Evolutionary conservation across 2,113 vertebrate species (phyloP).

Genomic region (Melozone crissalis): DNA sequence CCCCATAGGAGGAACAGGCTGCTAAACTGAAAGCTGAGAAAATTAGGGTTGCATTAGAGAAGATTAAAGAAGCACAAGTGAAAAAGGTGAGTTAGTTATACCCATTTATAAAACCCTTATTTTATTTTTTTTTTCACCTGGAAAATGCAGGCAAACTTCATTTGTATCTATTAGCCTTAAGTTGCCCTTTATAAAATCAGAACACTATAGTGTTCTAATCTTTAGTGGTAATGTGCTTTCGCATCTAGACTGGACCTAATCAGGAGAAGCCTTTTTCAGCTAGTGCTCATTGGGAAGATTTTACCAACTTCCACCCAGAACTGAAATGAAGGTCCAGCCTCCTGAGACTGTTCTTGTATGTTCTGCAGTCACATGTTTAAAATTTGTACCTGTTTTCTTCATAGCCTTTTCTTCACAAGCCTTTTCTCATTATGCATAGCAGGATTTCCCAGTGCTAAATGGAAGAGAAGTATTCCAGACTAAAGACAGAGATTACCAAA

Average conservation of each 20-base stretch:
- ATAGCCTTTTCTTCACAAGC: not conserved
- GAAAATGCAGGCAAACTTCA: not conserved
- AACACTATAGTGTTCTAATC: not conserved
- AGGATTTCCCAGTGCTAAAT: not conserved
- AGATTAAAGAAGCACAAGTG: slow-evolving; percentile 99
- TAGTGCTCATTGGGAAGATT: not conserved
- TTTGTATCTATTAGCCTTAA: not conserved
- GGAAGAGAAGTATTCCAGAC: not conserved
- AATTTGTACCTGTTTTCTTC: not conserved
- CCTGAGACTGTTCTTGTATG: not conserved
- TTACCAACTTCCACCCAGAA: not conserved
- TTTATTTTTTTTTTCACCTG: not conserved
- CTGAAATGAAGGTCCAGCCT: not conserved
- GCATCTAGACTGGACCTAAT: not conserved
- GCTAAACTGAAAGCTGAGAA: slow-evolving; percentile 97
- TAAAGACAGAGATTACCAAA: not conserved
- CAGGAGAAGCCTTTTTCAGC: not conserved
- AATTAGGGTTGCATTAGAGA: slow-evolving; percentile 95
- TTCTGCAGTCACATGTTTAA: not conserved
- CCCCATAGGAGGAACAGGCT: slow-evolving; percentile 92
- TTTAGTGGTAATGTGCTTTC: not conserved
- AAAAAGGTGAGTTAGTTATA: slow-evolving; percentile 86
- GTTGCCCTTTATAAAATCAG: not conserved
- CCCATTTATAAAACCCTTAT: not conserved
- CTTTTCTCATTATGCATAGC: not conserved